phyloP scores from a whole-genome alignment of 2,797 vertebrate genomes.

The Tadarida brasiliensis region DNA sequence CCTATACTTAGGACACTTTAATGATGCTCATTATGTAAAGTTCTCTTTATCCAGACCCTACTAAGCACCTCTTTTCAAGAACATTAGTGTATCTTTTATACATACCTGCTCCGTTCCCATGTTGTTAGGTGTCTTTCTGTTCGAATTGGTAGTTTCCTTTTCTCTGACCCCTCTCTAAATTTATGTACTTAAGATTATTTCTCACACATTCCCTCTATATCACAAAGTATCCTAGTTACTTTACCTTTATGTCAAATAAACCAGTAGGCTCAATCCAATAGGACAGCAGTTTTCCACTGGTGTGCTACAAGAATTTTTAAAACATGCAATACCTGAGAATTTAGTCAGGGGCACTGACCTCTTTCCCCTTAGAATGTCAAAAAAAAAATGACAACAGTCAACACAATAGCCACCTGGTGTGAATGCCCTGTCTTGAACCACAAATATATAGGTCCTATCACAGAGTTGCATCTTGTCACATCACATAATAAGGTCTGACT shows the following conservation, averaged over 20 bases:
- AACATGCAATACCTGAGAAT: not conserved
- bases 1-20: slow-evolving; percentile 19
- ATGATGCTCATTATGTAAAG: slow-evolving; percentile 11
- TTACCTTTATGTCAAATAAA: slow-evolving; percentile 66
- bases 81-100: slow-evolving; percentile 27
- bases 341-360: not conserved
- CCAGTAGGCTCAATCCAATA: not conserved
- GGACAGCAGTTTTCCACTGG: not conserved
- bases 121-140: not conserved
- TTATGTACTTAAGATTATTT: slow-evolving; percentile 17
- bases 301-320: not conserved
- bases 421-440: not conserved
- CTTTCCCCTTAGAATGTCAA: not conserved
- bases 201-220: not conserved
- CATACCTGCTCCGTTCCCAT: not conserved
- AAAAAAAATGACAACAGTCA: not conserved
- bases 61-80: slow-evolving; percentile 12
- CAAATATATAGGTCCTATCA: not conserved
- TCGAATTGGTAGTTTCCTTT: slow-evolving; percentile 16
- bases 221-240: slow-evolving; percentile 13
- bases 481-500: not conserved
- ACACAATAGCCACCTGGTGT: not conserved
- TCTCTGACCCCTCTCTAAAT: slow-evolving; percentile 59
- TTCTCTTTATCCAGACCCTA: slow-evolving; percentile 28
- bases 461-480: not conserved